Conservation (phyloP, 2,797 vertebrate genomes). For the Syngnathus rostellatus region DNA sequence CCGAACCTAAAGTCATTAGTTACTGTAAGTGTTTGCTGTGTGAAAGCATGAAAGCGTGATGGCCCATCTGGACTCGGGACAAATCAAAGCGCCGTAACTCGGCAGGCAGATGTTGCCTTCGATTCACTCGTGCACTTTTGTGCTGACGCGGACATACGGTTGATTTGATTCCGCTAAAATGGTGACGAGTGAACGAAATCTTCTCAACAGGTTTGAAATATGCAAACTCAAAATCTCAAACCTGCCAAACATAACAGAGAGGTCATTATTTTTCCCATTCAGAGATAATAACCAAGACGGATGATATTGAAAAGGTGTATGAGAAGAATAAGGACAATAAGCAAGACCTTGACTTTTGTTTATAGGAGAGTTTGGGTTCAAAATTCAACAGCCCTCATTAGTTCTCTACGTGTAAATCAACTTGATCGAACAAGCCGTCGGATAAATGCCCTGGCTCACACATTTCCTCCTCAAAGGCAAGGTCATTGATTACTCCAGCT, state of each 20-base stretch:
- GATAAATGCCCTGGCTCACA: conserved; percentile 24
- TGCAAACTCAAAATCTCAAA: neutral
- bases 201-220: conserved; percentile 15
- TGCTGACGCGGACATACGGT: conserved; percentile 32
- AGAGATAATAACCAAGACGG: neutral
- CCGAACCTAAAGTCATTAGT: conserved; percentile 49
- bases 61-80: conserved; percentile 55
- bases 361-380: neutral
- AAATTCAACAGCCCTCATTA: neutral
- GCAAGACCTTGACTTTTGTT: conserved; percentile 2
- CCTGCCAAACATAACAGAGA: neutral
- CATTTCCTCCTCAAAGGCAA: conserved; percentile 22
- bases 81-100: conserved; percentile 52
- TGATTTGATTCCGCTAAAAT: conserved; percentile 30
- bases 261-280: neutral
- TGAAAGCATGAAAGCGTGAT: conserved; percentile 37
- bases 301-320: neutral
- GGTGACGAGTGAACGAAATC: conserved; percentile 12
- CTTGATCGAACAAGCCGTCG: conserved; percentile 34
- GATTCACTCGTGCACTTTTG: conserved; percentile 19
- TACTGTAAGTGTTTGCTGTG: conserved; percentile 37
- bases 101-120: conserved; percentile 55
- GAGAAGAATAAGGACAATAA: neutral
- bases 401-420: conserved; percentile 19
- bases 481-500: conserved; percentile 37